Evolutionary conservation across 2,797 vertebrate genomes (phyloP).

Genomic region (Novumbra hubbsi): DNA sequence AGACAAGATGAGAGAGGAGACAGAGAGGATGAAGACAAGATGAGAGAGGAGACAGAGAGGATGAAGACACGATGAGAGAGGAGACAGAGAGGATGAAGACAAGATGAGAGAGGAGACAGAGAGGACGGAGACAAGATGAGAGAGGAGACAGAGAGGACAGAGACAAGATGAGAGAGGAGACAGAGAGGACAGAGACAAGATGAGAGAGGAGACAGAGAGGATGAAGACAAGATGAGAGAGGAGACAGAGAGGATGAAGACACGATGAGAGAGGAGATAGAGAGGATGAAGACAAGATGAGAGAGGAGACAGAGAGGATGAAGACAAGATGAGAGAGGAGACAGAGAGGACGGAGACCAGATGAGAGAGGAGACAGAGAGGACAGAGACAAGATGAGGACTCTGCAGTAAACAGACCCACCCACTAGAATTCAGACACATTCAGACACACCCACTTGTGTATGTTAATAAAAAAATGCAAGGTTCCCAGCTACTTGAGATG

Average conservation of each 20-base stretch:
- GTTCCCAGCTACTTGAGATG: too few relatives aligned
- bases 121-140: too few relatives aligned
- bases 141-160: not conserved
- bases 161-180: too few relatives aligned
- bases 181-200: not conserved
- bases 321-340: too few relatives aligned
- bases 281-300: too few relatives aligned
- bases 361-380: not conserved
- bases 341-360: not conserved
- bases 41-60: not conserved
- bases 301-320: not conserved
- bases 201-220: too few relatives aligned
- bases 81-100: not conserved
- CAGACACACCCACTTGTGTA: constrained; percentile 25
- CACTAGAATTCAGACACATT: not conserved
- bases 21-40: not conserved
- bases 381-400: not conserved
- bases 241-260: not conserved
- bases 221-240: not conserved
- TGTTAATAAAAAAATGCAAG: too few relatives aligned
- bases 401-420: not conserved
- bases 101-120: too few relatives aligned
- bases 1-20: not conserved
- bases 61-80: not conserved
- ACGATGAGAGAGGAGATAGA: not conserved